These are phyloP conservation scores for Drosophila paranaensis DNA, from an alignment of 2,888 invertebrate genomes.

Conservation along the genomic window DNA sequence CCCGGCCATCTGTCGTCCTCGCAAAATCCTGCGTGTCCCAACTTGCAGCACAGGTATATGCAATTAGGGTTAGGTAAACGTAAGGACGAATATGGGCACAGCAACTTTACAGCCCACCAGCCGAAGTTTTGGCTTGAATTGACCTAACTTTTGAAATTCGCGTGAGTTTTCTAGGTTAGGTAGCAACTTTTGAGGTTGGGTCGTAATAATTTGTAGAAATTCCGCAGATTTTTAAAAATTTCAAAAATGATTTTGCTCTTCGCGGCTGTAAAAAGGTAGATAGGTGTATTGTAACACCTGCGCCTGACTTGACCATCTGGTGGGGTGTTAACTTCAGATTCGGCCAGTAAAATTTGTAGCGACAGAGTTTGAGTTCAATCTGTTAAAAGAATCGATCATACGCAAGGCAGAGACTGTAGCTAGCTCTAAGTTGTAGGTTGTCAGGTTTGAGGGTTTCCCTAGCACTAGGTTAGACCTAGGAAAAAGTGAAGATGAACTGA, in stretches of 20 bases:
- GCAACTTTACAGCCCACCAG: not conserved
- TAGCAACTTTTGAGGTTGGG: not conserved
- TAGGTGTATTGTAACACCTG: not conserved
- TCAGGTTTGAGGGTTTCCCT: too few relatives aligned
- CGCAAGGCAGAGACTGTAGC: not conserved
- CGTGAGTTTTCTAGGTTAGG: not conserved
- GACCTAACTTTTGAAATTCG: not conserved
- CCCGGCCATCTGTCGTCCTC: not conserved
- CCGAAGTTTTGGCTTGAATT: not conserved
- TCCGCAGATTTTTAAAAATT: not conserved
- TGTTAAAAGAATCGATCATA: not conserved
- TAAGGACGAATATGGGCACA: too few relatives aligned
- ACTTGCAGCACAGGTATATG: slow-evolving; percentile 10
- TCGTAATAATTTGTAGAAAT: not conserved
- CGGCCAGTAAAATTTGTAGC: too few relatives aligned
- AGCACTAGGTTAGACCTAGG: too few relatives aligned
- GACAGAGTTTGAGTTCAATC: not conserved
- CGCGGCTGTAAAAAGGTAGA: not conserved
- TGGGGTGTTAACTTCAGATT: not conserved
- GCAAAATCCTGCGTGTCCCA: slow-evolving; percentile 3
- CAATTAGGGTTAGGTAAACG: slow-evolving; percentile 5
- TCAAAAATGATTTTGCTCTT: not conserved
- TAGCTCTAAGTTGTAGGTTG: too few relatives aligned
- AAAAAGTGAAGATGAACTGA: too few relatives aligned
- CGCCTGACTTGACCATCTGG: not conserved